Evolutionary conservation across 2,113 vertebrate genomes (phyloP), one percentile per base, ranked within the genome.

Genomic region (Mugil cephalus): DNA sequence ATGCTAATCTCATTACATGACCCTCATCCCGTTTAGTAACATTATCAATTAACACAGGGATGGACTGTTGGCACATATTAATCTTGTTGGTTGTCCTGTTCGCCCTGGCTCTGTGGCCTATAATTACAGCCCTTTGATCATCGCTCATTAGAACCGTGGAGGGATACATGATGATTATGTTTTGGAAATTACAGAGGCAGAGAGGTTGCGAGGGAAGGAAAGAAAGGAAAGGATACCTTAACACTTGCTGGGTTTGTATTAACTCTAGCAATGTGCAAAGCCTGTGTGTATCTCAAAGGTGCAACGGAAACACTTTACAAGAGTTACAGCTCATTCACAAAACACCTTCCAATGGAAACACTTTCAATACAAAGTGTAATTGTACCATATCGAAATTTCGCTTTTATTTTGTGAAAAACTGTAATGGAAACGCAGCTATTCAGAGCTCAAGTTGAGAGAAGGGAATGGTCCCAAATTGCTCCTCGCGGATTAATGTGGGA

Each of bases 31-130:
- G 83, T 84, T 87, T 72, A 61, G 52, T 59, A 74, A 81, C 30
- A 65, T 73, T 76, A 87, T 86, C 68, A 86, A 79, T 92, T 87
- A 87, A 75, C 51, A 81, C 59, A 8, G 63, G 67, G 76, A 79
- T 60, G 56, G 74, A 59, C 67, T 45, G 47, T 48, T 80, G 80
- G 59, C 83, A 17, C 30, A 47, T 42, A 70, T 73, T 87, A 85
- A 89, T 84, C 80, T 43, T n/a, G 15, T 59, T 50, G 54, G 18
- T 59, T 39, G 64, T 46, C 47, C 64, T 40, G 15, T 34, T 50
- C n/a, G 5, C 73, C 24, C 38, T 12, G 35, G 61, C 52, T 78
- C 74, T 46, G 52, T 56, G 77, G 60, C 69, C 69, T 47, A 4
- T 69, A 67, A 85, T 84, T 69, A 70, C 67, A 66, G 21, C 63